These are phyloP conservation scores for Varanus salvator DNA, from an alignment of 2,113 vertebrate genomes.

Conservation along the genomic window DNA sequence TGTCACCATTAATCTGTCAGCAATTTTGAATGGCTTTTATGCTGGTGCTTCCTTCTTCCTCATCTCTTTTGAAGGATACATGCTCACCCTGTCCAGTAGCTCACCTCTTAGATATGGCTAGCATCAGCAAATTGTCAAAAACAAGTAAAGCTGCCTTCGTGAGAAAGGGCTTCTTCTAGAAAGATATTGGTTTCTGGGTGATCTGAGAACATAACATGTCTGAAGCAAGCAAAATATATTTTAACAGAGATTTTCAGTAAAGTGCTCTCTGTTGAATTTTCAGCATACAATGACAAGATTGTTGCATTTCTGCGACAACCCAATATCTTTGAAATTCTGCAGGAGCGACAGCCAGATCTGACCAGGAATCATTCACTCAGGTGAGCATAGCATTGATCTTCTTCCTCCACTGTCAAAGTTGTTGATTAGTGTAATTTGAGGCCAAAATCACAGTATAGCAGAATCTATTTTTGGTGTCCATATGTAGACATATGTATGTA, in stretches of 20 bases:
- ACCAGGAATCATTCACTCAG: slow-evolving; percentile 96
- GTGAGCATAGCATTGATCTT: slow-evolving; percentile 70
- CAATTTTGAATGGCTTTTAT: not conserved
- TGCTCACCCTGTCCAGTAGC: not conserved
- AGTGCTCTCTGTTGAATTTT: slow-evolving; percentile 46
- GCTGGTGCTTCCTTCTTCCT: not conserved
- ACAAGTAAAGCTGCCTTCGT: not conserved
- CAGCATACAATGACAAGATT: slow-evolving; percentile 99
- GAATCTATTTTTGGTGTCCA: not conserved
- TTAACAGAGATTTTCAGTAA: slow-evolving; percentile 33
- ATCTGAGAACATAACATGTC: not conserved
- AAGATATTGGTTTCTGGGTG: not conserved
- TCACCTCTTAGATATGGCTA: not conserved
- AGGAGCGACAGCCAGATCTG: slow-evolving; percentile 96
- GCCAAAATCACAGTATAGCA: not conserved
- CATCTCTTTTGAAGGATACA: not conserved
- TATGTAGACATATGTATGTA: not conserved
- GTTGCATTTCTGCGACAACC: slow-evolving; percentile 97
- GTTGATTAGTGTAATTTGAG: not conserved
- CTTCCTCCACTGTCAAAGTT: not conserved
- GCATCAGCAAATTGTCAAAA: not conserved
- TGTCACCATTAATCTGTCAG: too few relatives aligned
- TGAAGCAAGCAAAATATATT: not conserved
- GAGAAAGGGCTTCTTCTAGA: not conserved
- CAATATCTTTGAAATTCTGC: slow-evolving; percentile 97